Conservation (phyloP, 1,140 invertebrate species). For the Drosophila ercepeae region DNA sequence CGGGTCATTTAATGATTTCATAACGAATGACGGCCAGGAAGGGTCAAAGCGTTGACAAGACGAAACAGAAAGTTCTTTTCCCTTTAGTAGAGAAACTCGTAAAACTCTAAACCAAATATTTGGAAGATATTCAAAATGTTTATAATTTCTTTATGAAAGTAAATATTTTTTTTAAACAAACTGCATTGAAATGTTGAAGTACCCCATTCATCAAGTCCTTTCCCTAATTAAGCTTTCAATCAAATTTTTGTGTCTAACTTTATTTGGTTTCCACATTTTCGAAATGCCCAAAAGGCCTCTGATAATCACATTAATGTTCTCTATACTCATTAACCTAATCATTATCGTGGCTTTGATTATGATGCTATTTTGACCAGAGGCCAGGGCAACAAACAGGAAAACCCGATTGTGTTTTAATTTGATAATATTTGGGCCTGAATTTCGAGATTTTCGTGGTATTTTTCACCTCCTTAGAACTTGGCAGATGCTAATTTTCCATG, state of each 20-base stretch:
- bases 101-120: too few relatives aligned
- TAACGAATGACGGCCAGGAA: constrained; percentile 23
- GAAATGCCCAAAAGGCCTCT: constrained; percentile 44
- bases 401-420: constrained; percentile 35
- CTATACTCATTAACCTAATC: constrained; percentile 24
- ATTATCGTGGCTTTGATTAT: constrained; percentile 33
- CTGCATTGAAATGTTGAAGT: neutral
- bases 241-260: constrained; percentile 57
- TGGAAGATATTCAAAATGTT: neutral
- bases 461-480: neutral
- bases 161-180: neutral
- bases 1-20: constrained; percentile 62
- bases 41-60: neutral
- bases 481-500: neutral
- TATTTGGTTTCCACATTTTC: constrained; percentile 62
- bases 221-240: constrained; percentile 64
- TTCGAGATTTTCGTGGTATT: constrained; percentile 8
- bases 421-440: constrained; percentile 20
- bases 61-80: constrained; percentile 5
- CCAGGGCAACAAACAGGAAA: constrained; percentile 58
- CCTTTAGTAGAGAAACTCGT: neutral
- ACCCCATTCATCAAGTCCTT: neutral
- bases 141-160: neutral
- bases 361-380: constrained; percentile 38
- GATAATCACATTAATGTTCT: constrained; percentile 42